A percentile compares a stretch with the other conserved stretches of the same genome.
phyloP scores from a whole-genome alignment of 2,797 vertebrate genomes.

The Phaenicophaeus curvirostris region DNA sequence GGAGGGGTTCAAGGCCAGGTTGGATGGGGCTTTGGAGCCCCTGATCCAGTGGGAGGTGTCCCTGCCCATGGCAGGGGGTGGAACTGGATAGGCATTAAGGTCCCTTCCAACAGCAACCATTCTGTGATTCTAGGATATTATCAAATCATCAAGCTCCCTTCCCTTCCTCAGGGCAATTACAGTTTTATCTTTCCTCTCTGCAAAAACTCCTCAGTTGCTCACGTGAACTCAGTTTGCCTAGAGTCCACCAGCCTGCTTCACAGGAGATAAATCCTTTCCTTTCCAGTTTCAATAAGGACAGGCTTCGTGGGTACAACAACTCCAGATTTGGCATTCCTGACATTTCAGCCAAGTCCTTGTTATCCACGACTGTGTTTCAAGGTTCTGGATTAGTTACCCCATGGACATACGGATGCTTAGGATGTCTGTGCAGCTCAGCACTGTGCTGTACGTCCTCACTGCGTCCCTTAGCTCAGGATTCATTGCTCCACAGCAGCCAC shows the following conservation, averaged over 20 bases:
- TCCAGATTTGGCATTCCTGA: background rate
- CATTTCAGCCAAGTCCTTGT: background rate
- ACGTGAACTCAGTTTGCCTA: background rate
- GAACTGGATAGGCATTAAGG: too few species aligned
- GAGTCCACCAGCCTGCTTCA: background rate
- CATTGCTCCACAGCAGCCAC: background rate
- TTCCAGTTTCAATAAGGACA: background rate
- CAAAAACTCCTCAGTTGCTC: rapidly evolving
- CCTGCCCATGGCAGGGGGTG: too few species aligned
- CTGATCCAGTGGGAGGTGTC: too few species aligned
- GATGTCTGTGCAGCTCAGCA: background rate
- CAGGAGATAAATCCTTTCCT: background rate
- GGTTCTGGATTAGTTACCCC: background rate
- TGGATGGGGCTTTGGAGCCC: too few species aligned
- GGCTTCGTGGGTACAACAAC: background rate
- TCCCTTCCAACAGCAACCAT: too few species aligned
- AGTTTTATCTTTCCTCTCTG: background rate
- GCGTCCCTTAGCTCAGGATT: background rate
- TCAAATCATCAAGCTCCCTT: background rate
- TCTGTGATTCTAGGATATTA: too few species aligned
- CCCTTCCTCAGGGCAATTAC: background rate
- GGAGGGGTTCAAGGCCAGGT: too few species aligned
- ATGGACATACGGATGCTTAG: rapidly evolving
- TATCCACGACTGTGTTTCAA: background rate
- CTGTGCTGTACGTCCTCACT: background rate